phyloP scores from a whole-genome alignment of 2,888 invertebrate genomes.

The Hybos culiciformis region DNA sequence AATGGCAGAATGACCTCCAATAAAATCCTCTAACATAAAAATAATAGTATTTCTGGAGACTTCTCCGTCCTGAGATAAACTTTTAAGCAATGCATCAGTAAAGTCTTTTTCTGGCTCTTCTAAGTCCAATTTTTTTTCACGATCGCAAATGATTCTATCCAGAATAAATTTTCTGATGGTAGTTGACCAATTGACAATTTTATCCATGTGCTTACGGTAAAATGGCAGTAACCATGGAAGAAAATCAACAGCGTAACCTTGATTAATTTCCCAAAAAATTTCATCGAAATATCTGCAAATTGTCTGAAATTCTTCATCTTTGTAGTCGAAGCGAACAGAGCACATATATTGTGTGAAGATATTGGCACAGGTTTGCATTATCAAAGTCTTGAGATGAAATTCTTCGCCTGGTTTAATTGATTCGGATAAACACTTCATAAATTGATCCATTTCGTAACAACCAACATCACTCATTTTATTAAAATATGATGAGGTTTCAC shows the following conservation, averaged over 20 bases:
- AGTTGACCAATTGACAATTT: slow-evolving; percentile 49
- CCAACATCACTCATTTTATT: slow-evolving; percentile 50
- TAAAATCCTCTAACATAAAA: slow-evolving; percentile 65
- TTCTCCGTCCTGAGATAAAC: slow-evolving; percentile 46
- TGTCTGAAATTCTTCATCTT: slow-evolving; percentile 48
- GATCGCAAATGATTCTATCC: slow-evolving; percentile 46
- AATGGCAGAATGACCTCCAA: slow-evolving; percentile 73
- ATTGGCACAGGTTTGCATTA: slow-evolving; percentile 59
- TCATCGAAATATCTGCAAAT: slow-evolving; percentile 60
- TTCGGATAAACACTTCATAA: slow-evolving; percentile 42
- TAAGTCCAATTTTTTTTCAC: slow-evolving; percentile 30
- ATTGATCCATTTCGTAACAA: slow-evolving; percentile 44
- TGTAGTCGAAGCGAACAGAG: slow-evolving; percentile 50
- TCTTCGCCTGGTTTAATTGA: slow-evolving; percentile 27
- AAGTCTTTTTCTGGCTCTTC: slow-evolving; percentile 54
- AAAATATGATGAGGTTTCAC: slow-evolving; percentile 53
- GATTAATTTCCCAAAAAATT: slow-evolving; percentile 79
- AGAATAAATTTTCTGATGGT: slow-evolving; percentile 56
- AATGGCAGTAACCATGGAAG: slow-evolving; percentile 62
- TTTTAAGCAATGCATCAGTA: slow-evolving; percentile 56
- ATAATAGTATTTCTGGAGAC: slow-evolving; percentile 60
- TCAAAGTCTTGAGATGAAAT: slow-evolving; percentile 49
- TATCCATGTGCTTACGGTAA: slow-evolving; percentile 50
- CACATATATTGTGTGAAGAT: slow-evolving; percentile 75
- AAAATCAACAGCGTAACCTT: slow-evolving; percentile 71